These are phyloP conservation scores for Anolis carolinensis DNA, from an alignment of 2,113 vertebrate genomes.

Conservation along the genomic window DNA sequence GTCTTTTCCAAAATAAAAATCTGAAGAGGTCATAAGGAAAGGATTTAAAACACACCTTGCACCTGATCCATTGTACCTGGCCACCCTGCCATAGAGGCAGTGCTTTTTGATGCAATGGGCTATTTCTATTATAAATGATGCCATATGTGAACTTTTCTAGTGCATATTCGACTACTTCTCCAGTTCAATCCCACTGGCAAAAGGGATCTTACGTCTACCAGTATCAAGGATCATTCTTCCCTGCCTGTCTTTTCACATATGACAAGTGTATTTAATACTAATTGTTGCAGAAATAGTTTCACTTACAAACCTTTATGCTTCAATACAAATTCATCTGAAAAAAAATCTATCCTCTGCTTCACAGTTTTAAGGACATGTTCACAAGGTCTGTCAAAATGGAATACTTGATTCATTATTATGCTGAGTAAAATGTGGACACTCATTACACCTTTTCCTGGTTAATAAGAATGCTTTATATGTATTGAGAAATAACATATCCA, in stretches of 20 bases:
- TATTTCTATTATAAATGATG: slow-evolving; percentile 41
- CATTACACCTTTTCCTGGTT: background rate
- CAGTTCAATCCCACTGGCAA: background rate
- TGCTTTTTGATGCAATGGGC: no score
- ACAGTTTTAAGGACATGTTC: background rate
- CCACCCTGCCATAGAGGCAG: no score
- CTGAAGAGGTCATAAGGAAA: no score
- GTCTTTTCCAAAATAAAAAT: no score
- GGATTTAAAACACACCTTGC: no score
- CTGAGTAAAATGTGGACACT: background rate
- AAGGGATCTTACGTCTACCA: background rate
- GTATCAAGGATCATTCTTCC: slow-evolving; percentile 42
- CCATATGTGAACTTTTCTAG: background rate
- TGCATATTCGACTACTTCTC: slow-evolving; percentile 9
- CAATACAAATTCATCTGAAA: background rate
- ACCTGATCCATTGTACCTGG: no score
- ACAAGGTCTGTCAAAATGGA: background rate
- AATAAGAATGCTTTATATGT: background rate
- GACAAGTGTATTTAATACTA: background rate
- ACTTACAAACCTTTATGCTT: background rate
- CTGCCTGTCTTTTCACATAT: slow-evolving; percentile 32
- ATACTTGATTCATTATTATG: background rate
- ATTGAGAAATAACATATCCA: background rate
- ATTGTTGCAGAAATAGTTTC: no score
- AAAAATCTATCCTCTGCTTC: background rate